Conservation (phyloP, 1,140 invertebrate genomes). For the Calosoma granatense region DNA sequence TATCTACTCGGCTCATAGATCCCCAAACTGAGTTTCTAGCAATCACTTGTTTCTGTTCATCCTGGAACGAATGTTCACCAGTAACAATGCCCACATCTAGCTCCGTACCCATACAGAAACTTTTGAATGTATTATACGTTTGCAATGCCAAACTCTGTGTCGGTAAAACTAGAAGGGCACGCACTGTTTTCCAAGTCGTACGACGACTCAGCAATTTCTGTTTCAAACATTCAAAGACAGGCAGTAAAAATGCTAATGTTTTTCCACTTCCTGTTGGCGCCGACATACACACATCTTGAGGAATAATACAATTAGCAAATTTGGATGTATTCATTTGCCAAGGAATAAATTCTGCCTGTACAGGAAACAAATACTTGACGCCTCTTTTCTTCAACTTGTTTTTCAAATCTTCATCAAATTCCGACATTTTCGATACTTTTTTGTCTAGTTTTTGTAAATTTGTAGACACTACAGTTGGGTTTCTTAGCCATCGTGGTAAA, state of each 20-base stretch:
- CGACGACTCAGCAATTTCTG: constrained; percentile 26
- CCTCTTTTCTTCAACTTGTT: constrained; percentile 57
- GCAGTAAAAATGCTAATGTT: constrained; percentile 88
- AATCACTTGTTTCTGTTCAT: constrained; percentile 67
- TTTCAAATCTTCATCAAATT: constrained; percentile 51
- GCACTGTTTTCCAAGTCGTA: constrained; percentile 46
- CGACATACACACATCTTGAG: constrained; percentile 89
- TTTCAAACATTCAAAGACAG: constrained; percentile 68
- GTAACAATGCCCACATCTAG: constrained; percentile 65
- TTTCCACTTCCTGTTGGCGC: constrained; percentile 98
- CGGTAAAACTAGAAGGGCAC: constrained; percentile 82
- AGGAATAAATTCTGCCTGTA: constrained; percentile 78
- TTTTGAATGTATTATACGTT: constrained; percentile 73
- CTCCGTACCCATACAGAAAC: constrained; percentile 57
- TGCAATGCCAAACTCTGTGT: constrained; percentile 86
- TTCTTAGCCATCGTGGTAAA: constrained; percentile 76
- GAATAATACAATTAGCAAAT: constrained; percentile 49
- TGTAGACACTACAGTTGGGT: constrained; percentile 64
- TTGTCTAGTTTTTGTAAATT: constrained; percentile 51
- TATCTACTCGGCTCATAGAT: constrained; percentile 57
- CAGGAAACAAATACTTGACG: constrained; percentile 73
- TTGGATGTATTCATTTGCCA: constrained; percentile 58
- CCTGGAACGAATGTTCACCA: constrained; percentile 58
- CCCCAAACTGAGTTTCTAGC: background rate
- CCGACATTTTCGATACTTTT: constrained; percentile 46